Percentiles rank a stretch among this genome's conserved stretches.
phyloP scores from a whole-genome alignment of 2,797 vertebrate genomes.

The Peromyscus aztecus region DNA sequence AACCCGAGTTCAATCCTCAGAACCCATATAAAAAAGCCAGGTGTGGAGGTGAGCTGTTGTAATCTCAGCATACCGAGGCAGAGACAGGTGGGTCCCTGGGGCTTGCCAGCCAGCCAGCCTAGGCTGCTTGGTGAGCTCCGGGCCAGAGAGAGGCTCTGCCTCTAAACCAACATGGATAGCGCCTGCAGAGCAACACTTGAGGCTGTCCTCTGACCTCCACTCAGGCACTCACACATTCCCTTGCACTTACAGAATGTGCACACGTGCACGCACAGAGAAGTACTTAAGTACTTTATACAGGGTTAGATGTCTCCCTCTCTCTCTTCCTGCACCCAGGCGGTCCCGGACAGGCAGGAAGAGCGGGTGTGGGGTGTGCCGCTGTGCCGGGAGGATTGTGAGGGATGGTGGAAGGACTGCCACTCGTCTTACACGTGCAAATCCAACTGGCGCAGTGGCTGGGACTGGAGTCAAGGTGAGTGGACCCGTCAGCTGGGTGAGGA shows the following conservation, averaged over 20 bases:
- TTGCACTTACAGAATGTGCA: not conserved
- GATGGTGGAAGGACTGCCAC: constrained; percentile 94
- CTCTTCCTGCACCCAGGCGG: constrained; percentile 82
- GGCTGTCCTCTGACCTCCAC: not conserved
- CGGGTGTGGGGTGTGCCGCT: constrained; percentile 91
- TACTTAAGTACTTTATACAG: not conserved
- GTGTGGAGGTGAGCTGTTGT: not conserved
- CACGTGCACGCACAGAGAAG: not conserved
- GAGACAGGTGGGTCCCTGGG: not conserved
- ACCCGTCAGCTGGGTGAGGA: not conserved
- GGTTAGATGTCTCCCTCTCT: not conserved
- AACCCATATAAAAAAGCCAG: not conserved
- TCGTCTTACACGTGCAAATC: constrained; percentile 92
- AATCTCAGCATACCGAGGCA: not conserved
- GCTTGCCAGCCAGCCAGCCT: not conserved
- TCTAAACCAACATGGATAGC: not conserved
- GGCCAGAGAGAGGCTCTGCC: not conserved
- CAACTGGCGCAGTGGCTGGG: constrained; percentile 93
- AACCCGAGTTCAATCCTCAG: not conserved
- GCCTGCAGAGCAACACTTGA: not conserved
- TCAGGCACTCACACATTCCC: not conserved
- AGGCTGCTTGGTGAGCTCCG: too few relatives aligned
- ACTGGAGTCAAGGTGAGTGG: constrained; percentile 91
- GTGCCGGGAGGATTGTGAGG: constrained; percentile 94
- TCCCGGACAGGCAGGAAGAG: constrained; percentile 88